Evolutionary conservation across 92 coral and sea anemone species (phyloP).

Genomic region (Bergia sp.): DNA sequence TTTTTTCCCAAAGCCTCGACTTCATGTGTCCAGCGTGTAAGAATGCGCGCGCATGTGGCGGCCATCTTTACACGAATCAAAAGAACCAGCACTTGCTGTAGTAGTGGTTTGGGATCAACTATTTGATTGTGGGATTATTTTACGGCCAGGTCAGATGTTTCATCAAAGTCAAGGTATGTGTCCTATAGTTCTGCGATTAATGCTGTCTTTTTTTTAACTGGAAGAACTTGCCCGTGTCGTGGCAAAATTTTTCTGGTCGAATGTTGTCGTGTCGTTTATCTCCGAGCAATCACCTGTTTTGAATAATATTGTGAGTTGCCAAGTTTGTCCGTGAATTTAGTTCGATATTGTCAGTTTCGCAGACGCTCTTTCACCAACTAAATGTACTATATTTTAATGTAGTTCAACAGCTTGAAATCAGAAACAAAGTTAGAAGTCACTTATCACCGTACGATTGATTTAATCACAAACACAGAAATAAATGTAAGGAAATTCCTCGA

Average conservation of each 20-base stretch:
- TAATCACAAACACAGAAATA: not conserved
- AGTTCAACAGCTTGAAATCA: not conserved
- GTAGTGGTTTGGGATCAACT: constrained; percentile 12
- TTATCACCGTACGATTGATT: not conserved
- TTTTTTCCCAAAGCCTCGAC: constrained; percentile 13
- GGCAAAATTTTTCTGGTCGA: constrained; percentile 38
- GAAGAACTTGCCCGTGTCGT: constrained; percentile 1
- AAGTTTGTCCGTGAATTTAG: not conserved
- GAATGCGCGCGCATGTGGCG: constrained; percentile 54
- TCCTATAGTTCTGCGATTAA: not conserved
- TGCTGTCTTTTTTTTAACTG: not conserved
- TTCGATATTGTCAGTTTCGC: not conserved
- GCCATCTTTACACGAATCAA: constrained; percentile 57
- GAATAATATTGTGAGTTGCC: constrained; percentile 30
- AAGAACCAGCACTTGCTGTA: not conserved
- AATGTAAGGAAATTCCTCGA: constrained; percentile 26
- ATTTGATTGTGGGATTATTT: constrained; percentile 8
- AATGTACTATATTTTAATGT: not conserved
- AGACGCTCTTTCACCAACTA: not conserved
- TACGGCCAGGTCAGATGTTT: constrained; percentile 22
- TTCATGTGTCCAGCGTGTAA: constrained; percentile 23
- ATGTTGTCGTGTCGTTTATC: constrained; percentile 66
- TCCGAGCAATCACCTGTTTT: constrained; percentile 44
- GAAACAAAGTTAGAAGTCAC: not conserved
- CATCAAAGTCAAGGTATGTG: constrained; percentile 47